Conservation (phyloP, 1,140 invertebrate genomes). For the Drosophila kanapiae region DNA sequence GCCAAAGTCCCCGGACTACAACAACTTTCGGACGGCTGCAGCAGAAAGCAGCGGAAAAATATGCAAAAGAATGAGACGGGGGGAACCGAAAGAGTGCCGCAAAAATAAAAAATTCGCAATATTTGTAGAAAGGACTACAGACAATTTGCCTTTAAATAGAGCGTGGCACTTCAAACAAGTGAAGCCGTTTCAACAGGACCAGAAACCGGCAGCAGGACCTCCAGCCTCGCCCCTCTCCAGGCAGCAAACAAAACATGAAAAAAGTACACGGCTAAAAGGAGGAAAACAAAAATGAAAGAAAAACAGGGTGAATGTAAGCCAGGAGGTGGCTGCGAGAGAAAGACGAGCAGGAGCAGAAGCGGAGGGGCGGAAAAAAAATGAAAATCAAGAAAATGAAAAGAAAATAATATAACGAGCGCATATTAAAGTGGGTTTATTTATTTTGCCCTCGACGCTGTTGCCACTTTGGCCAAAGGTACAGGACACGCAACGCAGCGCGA, state of each 20-base stretch:
- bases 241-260: conserved; percentile 71
- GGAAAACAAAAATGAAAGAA: conserved; percentile 48
- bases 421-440: conserved; percentile 84
- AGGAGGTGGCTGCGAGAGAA: conserved; percentile 2
- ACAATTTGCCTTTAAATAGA: conserved; percentile 84
- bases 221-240: neutral
- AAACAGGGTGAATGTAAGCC: conserved; percentile 53
- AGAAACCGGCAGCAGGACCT: conserved; percentile 6
- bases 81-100: conserved; percentile 21
- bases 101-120: conserved; percentile 76
- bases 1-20: conserved; percentile 32
- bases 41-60: conserved; percentile 67
- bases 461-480: conserved; percentile 67
- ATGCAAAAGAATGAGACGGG: conserved; percentile 50
- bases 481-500: conserved; percentile 29
- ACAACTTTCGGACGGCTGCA: conserved; percentile 57
- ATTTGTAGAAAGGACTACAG: conserved; percentile 82
- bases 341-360: conserved; percentile 11
- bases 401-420: conserved; percentile 84
- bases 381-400: conserved; percentile 84
- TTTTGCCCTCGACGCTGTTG: conserved; percentile 78
- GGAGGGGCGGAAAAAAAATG: conserved; percentile 28
- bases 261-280: conserved; percentile 37
- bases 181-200: conserved; percentile 36
- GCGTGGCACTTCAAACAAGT: conserved; percentile 82